These are phyloP conservation scores for Coluber constrictor DNA, from an alignment of 2,797 vertebrate species.

Conservation along the genomic window DNA sequence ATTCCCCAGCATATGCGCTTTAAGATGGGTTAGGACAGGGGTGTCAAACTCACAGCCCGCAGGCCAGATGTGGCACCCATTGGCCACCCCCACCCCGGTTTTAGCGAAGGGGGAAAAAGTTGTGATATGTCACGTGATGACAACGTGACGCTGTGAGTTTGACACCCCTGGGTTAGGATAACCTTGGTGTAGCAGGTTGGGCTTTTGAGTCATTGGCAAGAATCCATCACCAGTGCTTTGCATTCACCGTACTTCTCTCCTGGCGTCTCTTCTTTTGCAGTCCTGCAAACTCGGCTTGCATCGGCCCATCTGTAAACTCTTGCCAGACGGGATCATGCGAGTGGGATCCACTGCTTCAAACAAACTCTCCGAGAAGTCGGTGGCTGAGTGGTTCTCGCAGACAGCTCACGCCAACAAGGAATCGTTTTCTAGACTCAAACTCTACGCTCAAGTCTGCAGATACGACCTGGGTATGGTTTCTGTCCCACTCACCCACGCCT, in stretches of 20 bases:
- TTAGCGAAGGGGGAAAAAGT: too few relatives aligned
- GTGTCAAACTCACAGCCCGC: too few relatives aligned
- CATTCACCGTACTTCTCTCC: constrained; percentile 18
- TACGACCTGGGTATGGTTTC: constrained; percentile 86
- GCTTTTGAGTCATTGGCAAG: background rate
- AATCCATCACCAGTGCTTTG: background rate
- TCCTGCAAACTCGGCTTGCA: constrained; percentile 96
- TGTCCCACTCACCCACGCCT: background rate
- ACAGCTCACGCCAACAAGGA: constrained; percentile 85
- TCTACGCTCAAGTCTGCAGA: constrained; percentile 98
- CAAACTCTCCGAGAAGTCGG: constrained; percentile 86
- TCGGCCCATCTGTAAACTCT: constrained; percentile 92
- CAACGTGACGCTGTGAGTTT: too few relatives aligned
- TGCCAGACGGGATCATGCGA: constrained; percentile 91
- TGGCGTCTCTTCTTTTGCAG: constrained; percentile 64
- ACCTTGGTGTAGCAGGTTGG: background rate
- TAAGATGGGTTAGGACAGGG: background rate
- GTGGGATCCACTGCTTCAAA: constrained; percentile 86
- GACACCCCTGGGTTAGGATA: background rate
- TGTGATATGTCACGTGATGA: too few relatives aligned
- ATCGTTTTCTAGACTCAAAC: constrained; percentile 91
- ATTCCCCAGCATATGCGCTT: background rate
- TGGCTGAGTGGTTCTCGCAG: constrained; percentile 97
- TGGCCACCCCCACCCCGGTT: too few relatives aligned
- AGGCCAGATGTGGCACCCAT: too few relatives aligned